phyloP scores from a whole-genome alignment of 2,888 invertebrate genomes.

The Loripinus fragilis region DNA sequence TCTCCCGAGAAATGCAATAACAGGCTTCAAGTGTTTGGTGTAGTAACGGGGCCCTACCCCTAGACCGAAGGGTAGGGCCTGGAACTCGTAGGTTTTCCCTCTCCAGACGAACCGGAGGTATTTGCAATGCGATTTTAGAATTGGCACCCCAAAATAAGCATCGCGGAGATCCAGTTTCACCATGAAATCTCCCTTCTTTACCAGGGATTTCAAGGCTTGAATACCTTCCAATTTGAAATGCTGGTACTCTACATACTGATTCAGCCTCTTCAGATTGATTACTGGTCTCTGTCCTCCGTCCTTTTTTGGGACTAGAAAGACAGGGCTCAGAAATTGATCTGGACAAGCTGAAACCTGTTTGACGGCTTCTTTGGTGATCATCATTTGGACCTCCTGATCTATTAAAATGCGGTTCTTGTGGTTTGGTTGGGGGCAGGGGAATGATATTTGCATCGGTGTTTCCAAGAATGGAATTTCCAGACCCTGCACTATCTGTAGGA shows the following conservation, averaged over 20 bases:
- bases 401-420: neutral
- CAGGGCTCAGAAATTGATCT: neutral
- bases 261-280: neutral
- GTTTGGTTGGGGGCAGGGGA: neutral
- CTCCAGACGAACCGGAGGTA: neutral
- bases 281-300: neutral
- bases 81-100: neutral
- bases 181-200: neutral
- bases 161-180: neutral
- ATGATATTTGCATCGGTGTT: neutral
- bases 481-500: neutral
- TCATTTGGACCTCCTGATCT: neutral
- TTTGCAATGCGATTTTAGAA: neutral
- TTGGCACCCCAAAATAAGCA: neutral
- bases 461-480: conserved; percentile 3
- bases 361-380: neutral
- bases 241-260: neutral
- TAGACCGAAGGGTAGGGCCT: neutral
- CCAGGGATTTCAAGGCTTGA: neutral
- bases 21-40: neutral
- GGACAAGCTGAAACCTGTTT: neutral
- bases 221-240: neutral
- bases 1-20: neutral
- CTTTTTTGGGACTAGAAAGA: neutral
- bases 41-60: neutral